phyloP scores from a whole-genome alignment of 2,888 invertebrate species.

The Trichogramma dendrolimi region DNA sequence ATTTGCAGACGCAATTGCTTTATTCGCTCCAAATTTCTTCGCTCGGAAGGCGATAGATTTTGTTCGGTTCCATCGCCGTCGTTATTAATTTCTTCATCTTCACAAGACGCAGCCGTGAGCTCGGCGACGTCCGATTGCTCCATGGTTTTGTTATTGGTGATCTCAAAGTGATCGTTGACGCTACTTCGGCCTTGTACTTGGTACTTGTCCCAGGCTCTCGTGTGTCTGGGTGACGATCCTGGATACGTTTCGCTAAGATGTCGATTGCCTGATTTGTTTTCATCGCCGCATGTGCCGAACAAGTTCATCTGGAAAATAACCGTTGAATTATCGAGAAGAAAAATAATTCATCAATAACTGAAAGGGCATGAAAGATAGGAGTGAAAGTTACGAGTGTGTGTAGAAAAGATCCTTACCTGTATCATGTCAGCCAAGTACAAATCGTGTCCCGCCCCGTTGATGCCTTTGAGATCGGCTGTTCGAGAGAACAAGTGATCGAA shows the following conservation, averaged over 20 bases:
- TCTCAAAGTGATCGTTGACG: constrained; percentile 10
- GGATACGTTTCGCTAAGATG: constrained; percentile 82
- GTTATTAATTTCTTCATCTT: background rate
- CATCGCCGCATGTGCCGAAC: constrained; percentile 77
- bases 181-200: background rate
- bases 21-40: no score
- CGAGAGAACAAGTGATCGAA: constrained; percentile 73
- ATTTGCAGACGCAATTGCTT: background rate
- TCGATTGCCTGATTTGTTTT: constrained; percentile 66
- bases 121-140: background rate
- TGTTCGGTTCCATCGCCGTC: no score
- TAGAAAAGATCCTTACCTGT: constrained; percentile 53
- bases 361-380: background rate
- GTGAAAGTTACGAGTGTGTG: background rate
- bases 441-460: constrained; percentile 76
- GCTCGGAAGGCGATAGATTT: no score
- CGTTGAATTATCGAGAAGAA: background rate
- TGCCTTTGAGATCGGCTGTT: constrained; percentile 75
- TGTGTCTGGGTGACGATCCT: constrained; percentile 57
- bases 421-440: constrained; percentile 79
- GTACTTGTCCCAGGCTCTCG: constrained; percentile 31
- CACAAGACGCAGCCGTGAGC: background rate
- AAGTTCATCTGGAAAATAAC: constrained; percentile 58
- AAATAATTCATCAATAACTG: background rate
- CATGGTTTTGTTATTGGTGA: constrained; percentile 1